Evolutionary conservation across 1,140 invertebrate species (phyloP).

Genomic region (Eubasilissa regina): DNA sequence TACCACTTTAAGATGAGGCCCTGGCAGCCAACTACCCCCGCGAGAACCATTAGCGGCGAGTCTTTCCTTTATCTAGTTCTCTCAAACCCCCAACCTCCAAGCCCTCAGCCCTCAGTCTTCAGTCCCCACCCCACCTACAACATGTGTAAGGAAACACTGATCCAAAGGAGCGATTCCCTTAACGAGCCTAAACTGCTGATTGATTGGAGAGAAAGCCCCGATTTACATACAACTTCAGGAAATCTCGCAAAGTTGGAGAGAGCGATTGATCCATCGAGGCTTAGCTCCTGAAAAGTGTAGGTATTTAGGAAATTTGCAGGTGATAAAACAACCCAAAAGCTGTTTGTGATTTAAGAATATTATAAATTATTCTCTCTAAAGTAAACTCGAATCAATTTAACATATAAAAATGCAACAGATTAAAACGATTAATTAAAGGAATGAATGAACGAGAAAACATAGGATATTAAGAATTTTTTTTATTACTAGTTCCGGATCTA

Average conservation of each 20-base stretch:
- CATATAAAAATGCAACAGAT: too few species aligned
- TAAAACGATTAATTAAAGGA: too few species aligned
- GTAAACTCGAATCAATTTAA: too few species aligned
- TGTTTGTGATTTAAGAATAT: too few species aligned
- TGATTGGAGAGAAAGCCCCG: slow-evolving; percentile 48
- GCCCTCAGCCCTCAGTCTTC: slow-evolving; percentile 16
- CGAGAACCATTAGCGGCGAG: slow-evolving; percentile 52
- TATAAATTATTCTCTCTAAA: too few species aligned
- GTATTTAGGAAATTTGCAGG: neutral
- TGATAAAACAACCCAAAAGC: neutral
- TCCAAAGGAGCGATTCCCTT: slow-evolving; percentile 31
- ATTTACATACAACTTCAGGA: slow-evolving; percentile 39
- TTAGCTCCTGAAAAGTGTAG: neutral
- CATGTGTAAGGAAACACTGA: slow-evolving; percentile 43
- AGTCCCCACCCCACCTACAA: slow-evolving; percentile 38
- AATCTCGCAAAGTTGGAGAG: slow-evolving; percentile 11
- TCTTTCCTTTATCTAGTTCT: slow-evolving; percentile 54
- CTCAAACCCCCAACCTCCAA: slow-evolving; percentile 3
- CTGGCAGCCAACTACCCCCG: slow-evolving; percentile 40
- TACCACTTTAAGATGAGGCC: slow-evolving; percentile 38
- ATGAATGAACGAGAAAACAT: too few species aligned
- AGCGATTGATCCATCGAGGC: slow-evolving; percentile 21
- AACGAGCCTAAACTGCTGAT: slow-evolving; percentile 56
- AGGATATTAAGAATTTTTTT: too few species aligned
- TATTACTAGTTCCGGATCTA: too few species aligned